Percentiles rank a stretch among this genome's conserved stretches.
Evolutionary conservation across 2,888 invertebrate species (phyloP).

Genomic region (Conistra vaccinii): DNA sequence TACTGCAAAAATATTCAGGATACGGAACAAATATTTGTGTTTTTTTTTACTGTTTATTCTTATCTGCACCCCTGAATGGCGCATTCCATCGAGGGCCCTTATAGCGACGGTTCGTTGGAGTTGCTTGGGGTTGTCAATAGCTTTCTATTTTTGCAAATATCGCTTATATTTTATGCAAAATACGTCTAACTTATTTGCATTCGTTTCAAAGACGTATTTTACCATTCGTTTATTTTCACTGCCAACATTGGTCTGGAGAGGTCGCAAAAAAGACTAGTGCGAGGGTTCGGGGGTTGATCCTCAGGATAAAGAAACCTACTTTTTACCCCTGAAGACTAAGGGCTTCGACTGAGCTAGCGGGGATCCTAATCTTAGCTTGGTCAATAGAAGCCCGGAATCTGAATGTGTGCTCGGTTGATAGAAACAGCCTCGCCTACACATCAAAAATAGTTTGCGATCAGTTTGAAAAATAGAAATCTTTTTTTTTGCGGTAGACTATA

Average conservation of each 20-base stretch:
- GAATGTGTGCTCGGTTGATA: background rate
- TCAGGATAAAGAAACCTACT: background rate
- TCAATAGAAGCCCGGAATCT: background rate
- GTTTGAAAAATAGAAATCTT: too few relatives aligned
- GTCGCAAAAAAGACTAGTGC: background rate
- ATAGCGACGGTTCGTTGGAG: background rate
- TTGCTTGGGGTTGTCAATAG: slow-evolving; percentile 2
- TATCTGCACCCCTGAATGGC: slow-evolving; percentile 10
- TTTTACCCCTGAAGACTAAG: too few relatives aligned
- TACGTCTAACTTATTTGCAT: background rate
- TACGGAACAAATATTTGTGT: background rate
- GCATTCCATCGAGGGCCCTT: slow-evolving; percentile 15
- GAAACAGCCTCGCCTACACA: background rate
- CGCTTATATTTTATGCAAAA: background rate
- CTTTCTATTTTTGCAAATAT: slow-evolving; percentile 16
- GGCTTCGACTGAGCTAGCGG: too few relatives aligned
- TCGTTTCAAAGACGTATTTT: background rate
- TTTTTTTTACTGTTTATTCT: background rate
- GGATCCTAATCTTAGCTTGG: background rate
- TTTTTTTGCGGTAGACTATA: too few relatives aligned
- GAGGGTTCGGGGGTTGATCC: background rate
- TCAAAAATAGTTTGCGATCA: too few relatives aligned
- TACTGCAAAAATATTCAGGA: slow-evolving; percentile 6
- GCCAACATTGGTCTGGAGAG: background rate
- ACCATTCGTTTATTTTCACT: background rate